Evolutionary conservation across 2,113 vertebrate genomes (phyloP).

Genomic region (Pristiophorus japonicus): DNA sequence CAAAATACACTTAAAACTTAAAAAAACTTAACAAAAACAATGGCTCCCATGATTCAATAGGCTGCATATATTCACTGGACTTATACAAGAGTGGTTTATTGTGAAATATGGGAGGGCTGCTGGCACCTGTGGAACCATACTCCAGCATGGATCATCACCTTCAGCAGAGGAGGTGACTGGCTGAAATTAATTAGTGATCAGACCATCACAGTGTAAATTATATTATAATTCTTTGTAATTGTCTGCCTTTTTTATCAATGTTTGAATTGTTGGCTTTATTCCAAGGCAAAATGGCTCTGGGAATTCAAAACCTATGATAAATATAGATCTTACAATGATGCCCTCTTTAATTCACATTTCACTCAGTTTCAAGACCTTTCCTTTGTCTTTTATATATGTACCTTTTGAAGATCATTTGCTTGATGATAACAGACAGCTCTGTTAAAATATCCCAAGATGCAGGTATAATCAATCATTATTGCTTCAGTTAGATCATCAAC

Average conservation of each 20-base stretch:
- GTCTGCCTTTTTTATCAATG: neutral
- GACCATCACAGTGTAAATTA: neutral
- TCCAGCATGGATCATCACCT: neutral
- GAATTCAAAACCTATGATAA: neutral
- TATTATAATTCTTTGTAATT: neutral
- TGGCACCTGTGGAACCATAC: neutral
- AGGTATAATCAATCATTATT: slow-evolving; percentile 52
- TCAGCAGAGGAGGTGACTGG: neutral
- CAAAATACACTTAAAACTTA: too few species aligned
- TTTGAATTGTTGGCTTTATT: neutral
- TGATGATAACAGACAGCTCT: slow-evolving; percentile 62
- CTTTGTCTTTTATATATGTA: slow-evolving; percentile 41
- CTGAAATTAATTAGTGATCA: neutral
- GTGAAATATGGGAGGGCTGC: neutral
- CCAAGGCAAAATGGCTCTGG: neutral
- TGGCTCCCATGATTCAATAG: neutral
- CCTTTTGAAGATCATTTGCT: slow-evolving; percentile 55
- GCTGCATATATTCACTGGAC: neutral
- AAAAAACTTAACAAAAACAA: too few species aligned
- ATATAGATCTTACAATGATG: neutral
- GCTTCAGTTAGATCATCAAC: slow-evolving; percentile 60
- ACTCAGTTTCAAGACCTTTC: neutral
- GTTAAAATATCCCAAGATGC: slow-evolving; percentile 63
- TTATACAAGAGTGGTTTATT: neutral
- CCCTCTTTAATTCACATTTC: neutral